Evolutionary conservation across 2,113 vertebrate genomes (phyloP).

Genomic region (Anas platyrhynchos): DNA sequence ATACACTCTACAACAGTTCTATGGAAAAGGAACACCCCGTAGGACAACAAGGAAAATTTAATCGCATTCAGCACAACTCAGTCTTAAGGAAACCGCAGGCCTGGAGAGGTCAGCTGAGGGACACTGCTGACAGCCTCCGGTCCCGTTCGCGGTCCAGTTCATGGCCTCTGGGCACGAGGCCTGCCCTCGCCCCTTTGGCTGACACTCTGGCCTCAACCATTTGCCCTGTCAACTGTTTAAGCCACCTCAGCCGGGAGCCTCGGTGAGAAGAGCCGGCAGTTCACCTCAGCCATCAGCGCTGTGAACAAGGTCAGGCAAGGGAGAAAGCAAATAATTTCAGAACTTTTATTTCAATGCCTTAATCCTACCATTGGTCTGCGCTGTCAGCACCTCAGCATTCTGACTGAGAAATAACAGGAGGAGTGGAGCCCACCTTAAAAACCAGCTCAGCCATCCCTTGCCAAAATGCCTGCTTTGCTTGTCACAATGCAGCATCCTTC

Average conservation of each 20-base stretch:
- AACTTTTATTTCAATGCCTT: constrained; percentile 36
- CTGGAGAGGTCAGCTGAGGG: constrained; percentile 30
- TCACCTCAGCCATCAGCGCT: not conserved
- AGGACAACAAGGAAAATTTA: not conserved
- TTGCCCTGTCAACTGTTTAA: constrained; percentile 63
- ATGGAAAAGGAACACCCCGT: not conserved
- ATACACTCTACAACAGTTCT: not conserved
- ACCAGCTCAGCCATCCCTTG: not conserved
- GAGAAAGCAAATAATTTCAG: constrained; percentile 43
- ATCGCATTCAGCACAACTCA: constrained; percentile 22
- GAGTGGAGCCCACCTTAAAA: not conserved
- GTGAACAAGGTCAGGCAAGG: constrained; percentile 12
- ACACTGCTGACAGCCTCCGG: not conserved
- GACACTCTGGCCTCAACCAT: constrained; percentile 61
- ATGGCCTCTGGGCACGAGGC: not conserved
- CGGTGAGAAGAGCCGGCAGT: not conserved
- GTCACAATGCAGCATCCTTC: not conserved
- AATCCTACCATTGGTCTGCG: not conserved
- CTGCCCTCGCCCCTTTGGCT: constrained; percentile 31
- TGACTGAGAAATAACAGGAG: not conserved
- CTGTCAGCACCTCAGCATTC: not conserved
- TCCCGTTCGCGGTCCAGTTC: not conserved
- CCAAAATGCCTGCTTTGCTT: not conserved
- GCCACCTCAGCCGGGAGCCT: constrained; percentile 22
- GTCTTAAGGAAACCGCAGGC: constrained; percentile 7